Evolutionary conservation across 2,797 vertebrate genomes (phyloP).

Genomic region (Podarcis siculus): DNA sequence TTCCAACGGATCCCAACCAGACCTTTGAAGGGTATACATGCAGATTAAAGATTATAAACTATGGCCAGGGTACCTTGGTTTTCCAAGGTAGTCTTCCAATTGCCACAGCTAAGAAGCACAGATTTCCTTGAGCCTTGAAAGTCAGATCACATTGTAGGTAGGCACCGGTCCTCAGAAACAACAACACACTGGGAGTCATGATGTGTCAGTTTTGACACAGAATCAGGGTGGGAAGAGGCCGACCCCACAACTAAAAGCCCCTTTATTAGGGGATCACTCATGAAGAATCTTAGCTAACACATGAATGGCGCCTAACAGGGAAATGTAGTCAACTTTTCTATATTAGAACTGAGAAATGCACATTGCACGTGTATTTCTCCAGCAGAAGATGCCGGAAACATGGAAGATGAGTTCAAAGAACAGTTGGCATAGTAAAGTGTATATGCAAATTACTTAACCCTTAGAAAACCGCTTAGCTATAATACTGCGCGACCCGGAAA

Average conservation of each 20-base stretch:
- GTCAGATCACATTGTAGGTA: not conserved
- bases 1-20: not conserved
- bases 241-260: not conserved
- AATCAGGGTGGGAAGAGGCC: not conserved
- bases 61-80: not conserved
- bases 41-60: not conserved
- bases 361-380: not conserved
- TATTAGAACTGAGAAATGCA: not conserved
- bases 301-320: not conserved
- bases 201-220: not conserved
- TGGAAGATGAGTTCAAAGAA: not conserved
- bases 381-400: slow-evolving; percentile 4
- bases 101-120: not conserved
- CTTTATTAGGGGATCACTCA: not conserved
- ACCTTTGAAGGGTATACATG: not conserved
- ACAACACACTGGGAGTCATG: not conserved
- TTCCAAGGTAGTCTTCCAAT: not conserved
- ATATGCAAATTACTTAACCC: slow-evolving; percentile 10
- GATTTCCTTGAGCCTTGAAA: not conserved
- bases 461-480: not conserved
- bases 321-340: not conserved
- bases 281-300: not conserved
- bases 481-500: not conserved
- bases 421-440: not conserved
- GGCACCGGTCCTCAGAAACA: not conserved